phyloP scores from a whole-genome alignment of 1,140 invertebrate genomes.

The Lepidurus couesii region DNA sequence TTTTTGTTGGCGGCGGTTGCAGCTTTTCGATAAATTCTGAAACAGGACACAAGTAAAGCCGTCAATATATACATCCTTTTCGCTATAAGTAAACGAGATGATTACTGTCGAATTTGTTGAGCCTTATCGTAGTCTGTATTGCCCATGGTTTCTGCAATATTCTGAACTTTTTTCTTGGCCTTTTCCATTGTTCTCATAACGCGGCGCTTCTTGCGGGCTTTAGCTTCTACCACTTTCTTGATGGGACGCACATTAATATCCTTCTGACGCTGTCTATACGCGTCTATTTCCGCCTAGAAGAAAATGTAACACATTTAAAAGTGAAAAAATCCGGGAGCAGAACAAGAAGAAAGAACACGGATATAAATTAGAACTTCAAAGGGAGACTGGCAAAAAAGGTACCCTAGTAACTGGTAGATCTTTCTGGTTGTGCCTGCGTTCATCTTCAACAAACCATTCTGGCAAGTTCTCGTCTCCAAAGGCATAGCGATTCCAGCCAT shows the following conservation, averaged over 20 bases:
- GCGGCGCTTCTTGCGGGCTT: slow-evolving; percentile 91
- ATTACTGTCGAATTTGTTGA: slow-evolving; percentile 81
- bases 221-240: slow-evolving; percentile 97
- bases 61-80: neutral
- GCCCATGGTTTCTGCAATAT: slow-evolving; percentile 81
- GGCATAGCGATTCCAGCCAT: slow-evolving; percentile 82
- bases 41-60: slow-evolving; percentile 38
- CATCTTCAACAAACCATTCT: slow-evolving; percentile 94
- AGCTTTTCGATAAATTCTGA: slow-evolving; percentile 87
- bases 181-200: slow-evolving; percentile 78
- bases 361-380: slow-evolving; percentile 45
- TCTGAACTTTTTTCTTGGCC: slow-evolving; percentile 92
- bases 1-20: slow-evolving; percentile 76
- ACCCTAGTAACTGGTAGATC: slow-evolving; percentile 70
- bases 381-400: slow-evolving; percentile 34
- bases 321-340: neutral
- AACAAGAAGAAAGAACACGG: slow-evolving; percentile 43
- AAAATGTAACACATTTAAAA: neutral
- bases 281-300: slow-evolving; percentile 48
- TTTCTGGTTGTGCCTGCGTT: slow-evolving; percentile 80
- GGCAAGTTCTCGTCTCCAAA: slow-evolving; percentile 86
- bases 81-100: slow-evolving; percentile 37
- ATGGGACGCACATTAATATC: slow-evolving; percentile 91
- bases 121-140: slow-evolving; percentile 86
- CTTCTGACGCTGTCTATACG: slow-evolving; percentile 57